Evolutionary conservation across 2,888 invertebrate species (phyloP), one percentile per base, ranked within the genome.

Genomic region (Heliconius aoede): DNA sequence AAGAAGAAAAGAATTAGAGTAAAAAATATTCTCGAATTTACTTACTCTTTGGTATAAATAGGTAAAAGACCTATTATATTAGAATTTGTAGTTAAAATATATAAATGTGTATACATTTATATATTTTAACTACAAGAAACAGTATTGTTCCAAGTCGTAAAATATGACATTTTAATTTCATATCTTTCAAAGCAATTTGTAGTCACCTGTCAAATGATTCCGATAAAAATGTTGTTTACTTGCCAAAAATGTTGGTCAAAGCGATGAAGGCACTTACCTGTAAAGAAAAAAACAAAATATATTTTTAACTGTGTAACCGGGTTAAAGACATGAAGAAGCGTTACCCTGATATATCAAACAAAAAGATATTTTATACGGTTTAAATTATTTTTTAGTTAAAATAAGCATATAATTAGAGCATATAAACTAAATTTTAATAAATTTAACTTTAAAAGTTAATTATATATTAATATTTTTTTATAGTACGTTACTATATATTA

Each of bases 211-310:
- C 76, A 72, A 65, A 71, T 71, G 36, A 62, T 28, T 11, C n/a
- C 68, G 30, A 64, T 67, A 69, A 46, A 78, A 68, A 72, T 18
- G 28, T 72, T 26, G 69, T 67, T 62, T 74, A 79, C 74, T 79
- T 79, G 76, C 77, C 78, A 77, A 76, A 74, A 76, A 74, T 69
- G 55, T 69, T 55, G 46, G 36, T 32, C 60, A 30, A 40, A 26
- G 69, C 40, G 55, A 60, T 32, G 72, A 8, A 55, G 65, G 13
- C 76, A 80, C 84, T 83, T 85, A 87, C 87, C 87, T 87, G 85
- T 72, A 86, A 87, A 69, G 40, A 82, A 80, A 79, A n/a, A 74
- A 73, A 60, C 76, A 71, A 76, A 15, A 36, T 65, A 24, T 62
- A 69, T 77, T 72, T 60, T 60, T 60, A 72, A 61, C 36, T 61